Evolutionary conservation across 2,113 vertebrate species (phyloP).

Genomic region (Ammodytes dubius): DNA sequence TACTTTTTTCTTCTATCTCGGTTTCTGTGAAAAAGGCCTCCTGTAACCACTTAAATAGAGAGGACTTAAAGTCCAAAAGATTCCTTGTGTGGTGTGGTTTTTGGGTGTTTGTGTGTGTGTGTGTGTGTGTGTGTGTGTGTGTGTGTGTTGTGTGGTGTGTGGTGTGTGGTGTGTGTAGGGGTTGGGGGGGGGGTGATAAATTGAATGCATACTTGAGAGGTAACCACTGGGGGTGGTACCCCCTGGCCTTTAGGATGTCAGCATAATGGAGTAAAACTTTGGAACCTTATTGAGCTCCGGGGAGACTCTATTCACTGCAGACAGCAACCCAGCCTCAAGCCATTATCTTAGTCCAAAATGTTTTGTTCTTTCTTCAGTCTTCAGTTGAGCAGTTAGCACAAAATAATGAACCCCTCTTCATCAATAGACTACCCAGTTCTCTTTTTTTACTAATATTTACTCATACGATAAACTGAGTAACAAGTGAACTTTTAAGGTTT

Average conservation of each 20-base stretch:
- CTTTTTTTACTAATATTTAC: slow-evolving; percentile 55
- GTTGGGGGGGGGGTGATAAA: slow-evolving; percentile 55
- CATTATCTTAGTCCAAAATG: slow-evolving; percentile 75
- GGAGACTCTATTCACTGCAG: slow-evolving; percentile 74
- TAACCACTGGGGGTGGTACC: slow-evolving; percentile 74
- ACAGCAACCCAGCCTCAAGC: slow-evolving; percentile 60
- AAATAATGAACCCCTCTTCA: slow-evolving; percentile 77
- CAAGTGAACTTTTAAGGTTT: neutral
- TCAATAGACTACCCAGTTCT: slow-evolving; percentile 64
- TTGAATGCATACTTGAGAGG: slow-evolving; percentile 74
- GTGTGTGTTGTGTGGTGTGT: slow-evolving; percentile 24
- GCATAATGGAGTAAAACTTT: slow-evolving; percentile 78
- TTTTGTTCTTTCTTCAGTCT: slow-evolving; percentile 70
- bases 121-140: slow-evolving; percentile 13
- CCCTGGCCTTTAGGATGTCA: slow-evolving; percentile 75
- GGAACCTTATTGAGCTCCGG: slow-evolving; percentile 75
- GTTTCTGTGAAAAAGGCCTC: slow-evolving; percentile 27
- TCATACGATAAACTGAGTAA: slow-evolving; percentile 11
- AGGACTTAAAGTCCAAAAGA: slow-evolving; percentile 16
- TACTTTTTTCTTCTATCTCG: neutral
- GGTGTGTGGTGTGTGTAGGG: slow-evolving; percentile 9
- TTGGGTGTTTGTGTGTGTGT: no score
- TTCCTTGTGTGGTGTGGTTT: neutral
- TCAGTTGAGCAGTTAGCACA: slow-evolving; percentile 49
- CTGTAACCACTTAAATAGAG: slow-evolving; percentile 17